Conservation (phyloP, 2,113 vertebrate genomes). For the Corythaeola cristata region DNA sequence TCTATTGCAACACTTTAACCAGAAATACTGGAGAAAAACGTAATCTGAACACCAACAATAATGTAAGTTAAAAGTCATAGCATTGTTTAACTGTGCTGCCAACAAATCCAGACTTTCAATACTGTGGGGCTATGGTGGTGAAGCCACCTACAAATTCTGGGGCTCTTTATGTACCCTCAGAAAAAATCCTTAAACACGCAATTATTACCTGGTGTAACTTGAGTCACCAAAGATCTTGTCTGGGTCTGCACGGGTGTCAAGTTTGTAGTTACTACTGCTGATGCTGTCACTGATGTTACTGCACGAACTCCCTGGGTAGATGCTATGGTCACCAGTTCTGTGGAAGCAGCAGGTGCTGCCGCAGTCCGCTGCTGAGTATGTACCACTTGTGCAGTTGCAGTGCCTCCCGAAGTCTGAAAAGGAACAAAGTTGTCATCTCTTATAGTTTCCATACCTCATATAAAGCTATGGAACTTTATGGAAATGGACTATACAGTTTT, state of each 20-base stretch:
- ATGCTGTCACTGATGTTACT: slow-evolving; percentile 82
- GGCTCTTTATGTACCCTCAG: rapidly evolving
- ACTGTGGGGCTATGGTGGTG: rapidly evolving
- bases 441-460: rapidly evolving
- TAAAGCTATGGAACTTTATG: neutral
- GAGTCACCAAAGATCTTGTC: slow-evolving; percentile 82
- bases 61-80: neutral
- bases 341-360: slow-evolving; percentile 70
- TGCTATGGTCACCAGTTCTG: slow-evolving; percentile 86
- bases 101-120: neutral
- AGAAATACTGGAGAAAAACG: neutral
- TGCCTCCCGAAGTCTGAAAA: slow-evolving; percentile 77
- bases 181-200: neutral
- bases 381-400: slow-evolving; percentile 80
- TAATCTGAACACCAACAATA: neutral
- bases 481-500: rapidly evolving
- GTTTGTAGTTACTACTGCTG: slow-evolving; percentile 85
- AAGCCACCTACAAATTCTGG: neutral
- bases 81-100: neutral
- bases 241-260: slow-evolving; percentile 84
- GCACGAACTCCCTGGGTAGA: slow-evolving; percentile 84
- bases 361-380: slow-evolving; percentile 87
- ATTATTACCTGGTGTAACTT: slow-evolving; percentile 81
- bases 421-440: neutral
- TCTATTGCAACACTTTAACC: neutral